Evolutionary conservation across 2,888 invertebrate genomes (phyloP), one percentile per base, ranked within the genome.

Genomic region (Archips crataeganus): DNA sequence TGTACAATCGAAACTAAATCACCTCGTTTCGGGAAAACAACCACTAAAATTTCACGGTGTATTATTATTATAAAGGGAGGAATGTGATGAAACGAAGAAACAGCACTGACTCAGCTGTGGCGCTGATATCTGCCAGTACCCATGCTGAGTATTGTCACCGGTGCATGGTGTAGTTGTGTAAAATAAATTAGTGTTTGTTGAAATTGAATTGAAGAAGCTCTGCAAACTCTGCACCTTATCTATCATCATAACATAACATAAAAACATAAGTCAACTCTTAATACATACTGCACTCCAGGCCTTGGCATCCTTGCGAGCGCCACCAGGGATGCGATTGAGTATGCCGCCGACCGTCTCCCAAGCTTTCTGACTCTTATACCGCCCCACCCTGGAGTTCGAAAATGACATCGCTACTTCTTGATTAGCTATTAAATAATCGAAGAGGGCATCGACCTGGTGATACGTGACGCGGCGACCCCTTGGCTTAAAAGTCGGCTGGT

Each of bases 391-490:
- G 32, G 57, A 57, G 57, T 57, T 57, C 11, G 57, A 57, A 11
- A 32, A 57, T 1, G 32, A 32, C 4, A 10, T 32, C 10, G 57
- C 32, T 11, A 57, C 11, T 32, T 57, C 57, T 11, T 57, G 57
- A 10, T 57, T 9, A 4, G 57, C 10, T 32, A 32, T 4, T 8
- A 57, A 32, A 5, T 32, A 32, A 32, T 57, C 57, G 32, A 57
- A 57, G 32, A 57, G 57, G 9, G 57, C 57, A 57, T 57, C 57
- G 32, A 57, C 57, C 32, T 57, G 57, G 6, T 32, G 57, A 32
- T 57, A 57, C 4, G 57, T 57, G 1, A 57, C 57, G 3, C 57
- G 57, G 32, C 57, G 57, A 32, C 57, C 57, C 4, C 11, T 10
- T 3, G 57, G 57, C 57, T 57, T 57, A 57, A 57, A 32, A 32